These are phyloP conservation scores for Mesoclemmys tuberculata DNA, from an alignment of 2,113 vertebrate genomes.

Conservation along the genomic window DNA sequence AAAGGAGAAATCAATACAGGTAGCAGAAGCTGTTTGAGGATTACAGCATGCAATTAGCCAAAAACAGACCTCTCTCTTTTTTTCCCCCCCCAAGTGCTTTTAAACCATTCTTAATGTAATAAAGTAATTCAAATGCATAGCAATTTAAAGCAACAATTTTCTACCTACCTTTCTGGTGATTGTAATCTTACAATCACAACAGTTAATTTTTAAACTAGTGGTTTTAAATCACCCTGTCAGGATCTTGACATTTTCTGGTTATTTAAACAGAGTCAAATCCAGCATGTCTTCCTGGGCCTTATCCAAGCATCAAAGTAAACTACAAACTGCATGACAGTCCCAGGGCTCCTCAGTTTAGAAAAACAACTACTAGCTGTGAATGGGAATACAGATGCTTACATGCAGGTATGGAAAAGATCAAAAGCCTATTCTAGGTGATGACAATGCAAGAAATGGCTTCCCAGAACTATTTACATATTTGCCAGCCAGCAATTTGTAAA, in stretches of 20 bases:
- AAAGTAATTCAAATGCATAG: conserved; percentile 7
- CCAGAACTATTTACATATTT: neutral
- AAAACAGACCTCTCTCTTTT: neutral
- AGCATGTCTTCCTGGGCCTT: neutral
- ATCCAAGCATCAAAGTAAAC: neutral
- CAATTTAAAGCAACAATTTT: conserved; percentile 21
- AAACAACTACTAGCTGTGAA: neutral
- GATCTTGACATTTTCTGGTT: neutral
- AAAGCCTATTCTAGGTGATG: neutral
- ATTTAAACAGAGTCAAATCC: neutral
- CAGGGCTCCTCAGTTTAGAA: neutral
- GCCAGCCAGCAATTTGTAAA: neutral
- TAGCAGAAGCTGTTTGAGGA: neutral
- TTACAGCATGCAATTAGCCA: conserved; percentile 50
- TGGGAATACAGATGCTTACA: conserved; percentile 16
- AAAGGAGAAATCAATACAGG: conserved; percentile 19
- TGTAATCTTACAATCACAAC: neutral
- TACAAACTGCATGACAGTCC: neutral
- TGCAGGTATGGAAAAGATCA: neutral
- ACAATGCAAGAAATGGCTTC: neutral
- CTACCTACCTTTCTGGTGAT: neutral
- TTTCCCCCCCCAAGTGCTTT: neutral
- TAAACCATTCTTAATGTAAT: neutral
- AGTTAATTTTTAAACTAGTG: neutral
- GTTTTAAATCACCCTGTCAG: conserved; percentile 7